phyloP scores from a whole-genome alignment of 37 sponge, comb jelly and placozoan genomes.

The Mnemiopsis leidyi region DNA sequence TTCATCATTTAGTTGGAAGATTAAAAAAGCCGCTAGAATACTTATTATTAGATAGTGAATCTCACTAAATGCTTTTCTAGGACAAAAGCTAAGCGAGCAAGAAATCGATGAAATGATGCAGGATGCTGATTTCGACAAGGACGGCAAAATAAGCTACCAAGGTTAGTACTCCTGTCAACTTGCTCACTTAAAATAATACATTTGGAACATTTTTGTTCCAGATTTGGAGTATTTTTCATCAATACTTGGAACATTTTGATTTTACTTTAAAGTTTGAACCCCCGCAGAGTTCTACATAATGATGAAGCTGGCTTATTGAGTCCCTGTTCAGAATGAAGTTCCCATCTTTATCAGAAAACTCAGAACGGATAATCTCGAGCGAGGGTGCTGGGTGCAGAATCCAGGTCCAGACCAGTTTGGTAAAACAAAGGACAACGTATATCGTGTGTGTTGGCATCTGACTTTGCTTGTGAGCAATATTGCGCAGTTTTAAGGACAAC shows the following conservation, averaged over 20 bases:
- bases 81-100: conserved; percentile 69
- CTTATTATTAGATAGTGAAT: neutral
- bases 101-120: conserved; percentile 73
- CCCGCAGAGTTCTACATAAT: conserved; percentile 9
- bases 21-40: no score
- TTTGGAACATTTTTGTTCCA: neutral
- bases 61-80: conserved; percentile 21
- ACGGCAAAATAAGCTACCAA: conserved; percentile 69
- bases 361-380: neutral
- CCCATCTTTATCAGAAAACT: neutral
- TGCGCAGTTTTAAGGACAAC: no score
- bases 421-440: neutral
- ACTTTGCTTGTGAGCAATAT: no score
- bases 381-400: no score
- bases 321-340: no score
- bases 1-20: no score
- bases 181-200: no score
- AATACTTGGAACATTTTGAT: neutral
- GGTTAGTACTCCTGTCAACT: no score
- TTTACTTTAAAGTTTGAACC: neutral
- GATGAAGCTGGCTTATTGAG: conserved; percentile 26
- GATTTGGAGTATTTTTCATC: no score
- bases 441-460: no score
- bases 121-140: conserved; percentile 69
- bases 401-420: no score